Conservation (phyloP, 2,797 vertebrate genomes). For the Gymnoscopelus microlampas region DNA sequence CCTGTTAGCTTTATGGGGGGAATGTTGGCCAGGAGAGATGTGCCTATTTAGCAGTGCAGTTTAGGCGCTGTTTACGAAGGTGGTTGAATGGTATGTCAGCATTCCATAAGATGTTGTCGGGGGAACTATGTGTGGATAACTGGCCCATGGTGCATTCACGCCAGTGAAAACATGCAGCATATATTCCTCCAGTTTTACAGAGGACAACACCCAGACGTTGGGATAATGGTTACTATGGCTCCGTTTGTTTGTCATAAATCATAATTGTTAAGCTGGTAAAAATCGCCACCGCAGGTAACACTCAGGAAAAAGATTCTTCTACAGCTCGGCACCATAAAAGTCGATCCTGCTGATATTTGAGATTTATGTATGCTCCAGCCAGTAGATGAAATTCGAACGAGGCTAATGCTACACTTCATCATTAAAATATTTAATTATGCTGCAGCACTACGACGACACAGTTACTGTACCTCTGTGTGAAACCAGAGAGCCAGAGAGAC, state of each 20-base stretch:
- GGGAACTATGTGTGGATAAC: slow-evolving; percentile 58
- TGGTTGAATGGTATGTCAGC: slow-evolving; percentile 66
- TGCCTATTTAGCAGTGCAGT: slow-evolving; percentile 54
- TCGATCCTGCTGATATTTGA: slow-evolving; percentile 28
- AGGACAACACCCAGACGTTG: slow-evolving; percentile 39
- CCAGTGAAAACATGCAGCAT: slow-evolving; percentile 59
- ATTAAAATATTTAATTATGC: slow-evolving; percentile 16
- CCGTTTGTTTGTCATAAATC: slow-evolving; percentile 57
- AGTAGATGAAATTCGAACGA: slow-evolving; percentile 41
- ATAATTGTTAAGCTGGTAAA: slow-evolving; percentile 42
- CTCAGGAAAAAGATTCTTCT: slow-evolving; percentile 37
- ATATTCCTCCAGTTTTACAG: slow-evolving; percentile 49
- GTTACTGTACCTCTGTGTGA: slow-evolving; percentile 18
- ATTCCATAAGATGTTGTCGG: slow-evolving; percentile 73
- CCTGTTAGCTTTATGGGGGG: slow-evolving; percentile 59
- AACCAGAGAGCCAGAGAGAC: slow-evolving; percentile 21
- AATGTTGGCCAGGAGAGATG: slow-evolving; percentile 61
- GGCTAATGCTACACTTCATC: slow-evolving; percentile 18
- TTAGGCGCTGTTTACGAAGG: slow-evolving; percentile 67
- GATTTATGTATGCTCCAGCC: slow-evolving; percentile 54
- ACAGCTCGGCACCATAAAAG: slow-evolving; percentile 35
- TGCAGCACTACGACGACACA: not conserved
- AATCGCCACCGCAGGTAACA: slow-evolving; percentile 43
- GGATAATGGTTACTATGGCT: slow-evolving; percentile 35
- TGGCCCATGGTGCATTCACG: slow-evolving; percentile 48